These are phyloP conservation scores for Ictalurus punctatus DNA, from an alignment of 2,113 vertebrate genomes.

Conservation along the genomic window DNA sequence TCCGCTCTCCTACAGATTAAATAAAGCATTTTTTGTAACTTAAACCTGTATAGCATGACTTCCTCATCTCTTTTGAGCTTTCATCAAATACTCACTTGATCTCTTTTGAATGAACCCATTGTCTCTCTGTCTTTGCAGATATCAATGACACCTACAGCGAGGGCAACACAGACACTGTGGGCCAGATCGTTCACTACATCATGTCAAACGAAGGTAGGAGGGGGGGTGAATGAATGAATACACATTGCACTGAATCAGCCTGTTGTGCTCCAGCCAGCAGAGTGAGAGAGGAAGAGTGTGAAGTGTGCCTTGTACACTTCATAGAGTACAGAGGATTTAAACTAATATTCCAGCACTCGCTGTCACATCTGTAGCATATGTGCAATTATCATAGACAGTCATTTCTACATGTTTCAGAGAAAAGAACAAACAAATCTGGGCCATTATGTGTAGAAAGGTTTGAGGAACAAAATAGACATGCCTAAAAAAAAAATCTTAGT, in stretches of 20 bases:
- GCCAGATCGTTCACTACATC: constrained; percentile 90
- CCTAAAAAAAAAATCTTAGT: neutral
- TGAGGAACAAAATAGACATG: neutral
- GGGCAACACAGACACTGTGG: constrained; percentile 88
- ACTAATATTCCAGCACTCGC: neutral
- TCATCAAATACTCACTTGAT: neutral
- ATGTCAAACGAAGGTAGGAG: constrained; percentile 95
- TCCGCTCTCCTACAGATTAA: neutral
- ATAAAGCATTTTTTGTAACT: neutral
- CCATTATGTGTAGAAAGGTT: neutral
- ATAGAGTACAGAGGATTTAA: neutral
- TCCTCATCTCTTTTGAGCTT: neutral
- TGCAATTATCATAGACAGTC: neutral
- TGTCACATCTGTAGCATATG: neutral
- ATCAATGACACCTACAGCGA: constrained; percentile 83
- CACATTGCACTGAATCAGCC: neutral
- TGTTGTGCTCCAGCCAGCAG: neutral
- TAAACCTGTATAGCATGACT: neutral
- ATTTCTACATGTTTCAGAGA: neutral
- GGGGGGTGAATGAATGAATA: neutral
- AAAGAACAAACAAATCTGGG: neutral
- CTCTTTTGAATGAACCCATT: neutral
- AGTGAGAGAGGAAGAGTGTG: neutral
- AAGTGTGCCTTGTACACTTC: neutral
- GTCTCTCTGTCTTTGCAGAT: constrained; percentile 69